Evolutionary conservation across 2,888 invertebrate genomes (phyloP), one percentile per base, ranked within the genome.

Genomic region (Chydorus sphaericus): DNA sequence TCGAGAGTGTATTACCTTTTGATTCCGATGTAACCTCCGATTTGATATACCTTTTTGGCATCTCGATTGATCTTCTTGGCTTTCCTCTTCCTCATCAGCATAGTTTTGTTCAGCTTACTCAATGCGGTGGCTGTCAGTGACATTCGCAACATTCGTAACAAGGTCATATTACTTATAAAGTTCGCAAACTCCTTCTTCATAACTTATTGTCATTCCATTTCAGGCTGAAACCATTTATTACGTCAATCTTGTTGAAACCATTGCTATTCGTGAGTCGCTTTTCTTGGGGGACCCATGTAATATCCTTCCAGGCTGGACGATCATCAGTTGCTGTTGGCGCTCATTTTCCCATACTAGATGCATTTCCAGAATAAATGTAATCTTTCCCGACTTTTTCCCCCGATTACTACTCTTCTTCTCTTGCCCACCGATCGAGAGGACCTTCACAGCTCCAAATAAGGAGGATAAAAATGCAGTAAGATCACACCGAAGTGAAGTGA

Each of bases 101-200:
- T 88, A 52, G 86, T 88, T 31, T 69, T 89, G 51, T 81, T 88
- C 65, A 89, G 89, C 70, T 71, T 89, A 36, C 71, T 89, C 3
- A 89, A 87, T 65, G 89, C 88, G 65, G 72, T 89, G 62, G 89
- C 89, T 1, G 88, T 89, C 0, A 86, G 82, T 64, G 88, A 89
- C 63, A 89, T 87, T 0, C 65, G 74, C 66, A 77, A 76, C 58
- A 89, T 89, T 57, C 52, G 48, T 4, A 54, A 48, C 48, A 54
- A 57, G 54, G 57, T 57, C n/a, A n/a, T n/a, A n/a, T n/a, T n/a
- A n/a, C n/a, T n/a, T n/a, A n/a, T n/a, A n/a, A n/a, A n/a, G n/a
- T n/a, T n/a, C n/a, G n/a, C n/a, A n/a, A n/a, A n/a, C n/a, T n/a
- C n/a, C n/a, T n/a, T n/a, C n/a, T n/a, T n/a, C n/a, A n/a, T n/a